Base-by-base conservation (phyloP, 1,140 invertebrate genomes). In the Tetramorium simillimum region DNA sequence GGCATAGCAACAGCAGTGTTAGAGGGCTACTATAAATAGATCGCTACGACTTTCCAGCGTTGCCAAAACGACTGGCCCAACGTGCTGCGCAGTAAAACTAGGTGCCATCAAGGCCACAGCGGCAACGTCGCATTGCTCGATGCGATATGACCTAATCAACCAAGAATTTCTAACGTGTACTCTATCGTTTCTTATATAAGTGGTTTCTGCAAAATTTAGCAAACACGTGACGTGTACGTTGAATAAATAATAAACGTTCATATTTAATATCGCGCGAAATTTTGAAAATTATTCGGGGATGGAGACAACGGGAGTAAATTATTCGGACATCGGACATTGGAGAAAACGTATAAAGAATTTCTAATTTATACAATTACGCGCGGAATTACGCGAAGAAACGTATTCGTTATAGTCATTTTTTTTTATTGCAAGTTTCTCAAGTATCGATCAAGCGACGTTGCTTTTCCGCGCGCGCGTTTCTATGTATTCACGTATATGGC, bases 1-100 rank as follows among this genome's bases (percentile, higher is more conserved):
- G 75, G 92, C 92, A 92, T 94, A 94, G 93, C 92, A 93, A 94
- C 93, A 94, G 90, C 91, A 73, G 86, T 91, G 93, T 93, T 93
- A 94, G 91, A 90, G 89, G 78, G 58, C 88, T 90, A 60, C 92
- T 94, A 93, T 93, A 93, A 91, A 93, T 93, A 93, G 92, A 92
- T 91, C 73, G 72, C 86, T 78, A 87, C 40, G 87, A 86, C 78
- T 72, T 86, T 92, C 75, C 93, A 89, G 88, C 56, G 93, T 94
- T 94, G 93, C 92, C 93, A 92, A 92, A 92, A 91, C 87, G 60
- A 90, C 89, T 90, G 92, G 90, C 89, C 91, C 87, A 90, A 85
- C 70, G 51, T 72, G 60, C 24, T 37, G 69, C 67, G 43, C 65
- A 62, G 63, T 88, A 73, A 78, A 91, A 90, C 65, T 70, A 87